Base-by-base conservation (phyloP, 2,113 vertebrate species). In the Antechinus flavipes region DNA sequence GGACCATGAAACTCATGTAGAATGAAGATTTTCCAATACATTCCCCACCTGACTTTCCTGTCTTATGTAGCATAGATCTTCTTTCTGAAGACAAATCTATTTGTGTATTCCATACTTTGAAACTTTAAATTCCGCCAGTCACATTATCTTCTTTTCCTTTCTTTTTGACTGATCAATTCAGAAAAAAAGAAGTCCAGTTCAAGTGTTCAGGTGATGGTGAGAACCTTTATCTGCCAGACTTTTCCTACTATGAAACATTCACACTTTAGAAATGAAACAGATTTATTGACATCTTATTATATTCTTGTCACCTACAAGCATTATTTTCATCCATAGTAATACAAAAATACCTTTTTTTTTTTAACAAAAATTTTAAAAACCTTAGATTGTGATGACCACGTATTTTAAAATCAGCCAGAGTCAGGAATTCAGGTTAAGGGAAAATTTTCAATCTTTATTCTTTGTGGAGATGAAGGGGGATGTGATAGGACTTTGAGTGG, bases 131-230 rank as follows among this genome's bases (percentile, higher is more conserved):
- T 97, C 98, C 98, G 97, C 98, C 92, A 96, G 98, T 98, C 98
- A 97, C 94, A 0, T 98, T 97, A 98, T 98, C 98, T 98, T 98
- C 98, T 98, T 98, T 98, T 98, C 98, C 98, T 97, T 98, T 98
- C 98, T 98, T 97, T 98, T 97, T 98, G 98, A 99, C 98, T 98
- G 99, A 98, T 98, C 98, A 98, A 97, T 98, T 98, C 98, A 99
- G 99, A 49, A 99, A 99, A 99, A 99, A 99, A 98, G 98, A 99
- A 99, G 97, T 99, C 98, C 97, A 99, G 98, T 98, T 98, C 98
- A 96, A 98, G 99, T 98, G 98, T 99, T 98, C 98, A 98, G 97
- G 98, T 98, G 98, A 98, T 98, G 99, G 98, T 99, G 99, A 99
- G 98, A 98, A 98, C 97, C 97, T 98, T 98, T 98, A 96, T 98